Percentiles rank a stretch among this genome's conserved stretches.
Conservation (phyloP, 2,113 vertebrate species). For the Cephalopterus ornatus region DNA sequence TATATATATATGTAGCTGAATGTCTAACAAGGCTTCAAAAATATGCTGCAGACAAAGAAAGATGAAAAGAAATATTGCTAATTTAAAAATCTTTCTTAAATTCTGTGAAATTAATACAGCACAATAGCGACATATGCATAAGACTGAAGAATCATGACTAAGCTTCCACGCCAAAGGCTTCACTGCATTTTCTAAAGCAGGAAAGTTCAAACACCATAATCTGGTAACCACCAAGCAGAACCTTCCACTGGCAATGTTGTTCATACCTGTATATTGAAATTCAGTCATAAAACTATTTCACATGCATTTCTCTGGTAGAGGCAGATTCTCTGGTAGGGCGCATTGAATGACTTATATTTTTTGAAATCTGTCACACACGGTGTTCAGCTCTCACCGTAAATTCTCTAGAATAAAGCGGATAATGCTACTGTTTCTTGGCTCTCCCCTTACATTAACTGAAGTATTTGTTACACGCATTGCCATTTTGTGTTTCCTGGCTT, state of each 20-base stretch:
- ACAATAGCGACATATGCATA: not conserved
- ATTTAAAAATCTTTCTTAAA: not conserved
- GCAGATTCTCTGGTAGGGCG: not conserved
- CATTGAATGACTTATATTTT: not conserved
- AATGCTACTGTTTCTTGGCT: not conserved
- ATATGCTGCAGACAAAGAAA: not conserved
- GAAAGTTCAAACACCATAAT: not conserved
- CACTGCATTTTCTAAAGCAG: not conserved
- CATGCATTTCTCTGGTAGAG: not conserved
- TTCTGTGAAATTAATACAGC: not conserved
- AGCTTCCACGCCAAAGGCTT: not conserved
- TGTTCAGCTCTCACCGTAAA: constrained; percentile 32
- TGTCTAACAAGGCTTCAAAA: not conserved
- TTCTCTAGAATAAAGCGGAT: constrained; percentile 2
- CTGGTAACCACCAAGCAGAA: not conserved
- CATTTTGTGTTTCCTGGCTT: constrained; percentile 15
- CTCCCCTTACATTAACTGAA: constrained; percentile 10
- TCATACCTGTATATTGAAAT: not conserved
- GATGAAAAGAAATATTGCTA: not conserved
- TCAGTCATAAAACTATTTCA: constrained; percentile 1
- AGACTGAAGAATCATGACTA: not conserved
- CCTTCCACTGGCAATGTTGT: not conserved
- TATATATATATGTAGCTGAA: not conserved
- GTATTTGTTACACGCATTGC: constrained; percentile 21
- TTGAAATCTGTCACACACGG: not conserved